Base-by-base conservation (phyloP, 2,113 vertebrate species). In the Ctenodactylus gundi region DNA sequence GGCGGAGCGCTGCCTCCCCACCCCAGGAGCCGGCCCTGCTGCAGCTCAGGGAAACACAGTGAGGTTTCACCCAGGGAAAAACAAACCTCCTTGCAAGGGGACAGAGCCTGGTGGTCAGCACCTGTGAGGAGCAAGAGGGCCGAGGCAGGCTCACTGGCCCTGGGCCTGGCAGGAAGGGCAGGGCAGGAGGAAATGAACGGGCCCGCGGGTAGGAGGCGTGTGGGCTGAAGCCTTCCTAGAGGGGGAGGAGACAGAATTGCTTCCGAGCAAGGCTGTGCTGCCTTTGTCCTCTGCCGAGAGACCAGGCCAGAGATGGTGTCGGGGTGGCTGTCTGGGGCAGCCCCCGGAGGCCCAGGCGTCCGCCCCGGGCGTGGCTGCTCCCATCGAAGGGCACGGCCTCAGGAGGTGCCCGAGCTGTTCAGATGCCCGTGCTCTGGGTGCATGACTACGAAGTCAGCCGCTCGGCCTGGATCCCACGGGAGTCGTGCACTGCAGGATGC, bases 221-320 rank as follows among this genome's bases (percentile, higher is more conserved):
- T 14, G 20, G 20, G 67, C 67, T 1, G 36, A 23, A 39, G 36
- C 4, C n/a, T n/a, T n/a, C n/a, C n/a, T n/a, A n/a, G 29, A 2
- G 0, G 41, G 76, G 92, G 93, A 93, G 96, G 67, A 29, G 0
- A n/a, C n/a, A n/a, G n/a, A n/a, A n/a, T n/a, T 95, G 94, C 90
- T 97, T 96, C 95, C 90, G 91, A 93, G 96, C 91, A 89, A 97
- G 93, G 14, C 21, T 36, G 17, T 2, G 41, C 65, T 90, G 95
- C 88, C 17, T 88, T 97, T 23, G n/a, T 96, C 97, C 97, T 97
- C 93, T 94, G 88, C 96, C 72, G 94, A 96, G 62, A 83, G 72
- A 95, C 95, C 85, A 95, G 96, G 91, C 97, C 95, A 73, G 44
- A 67, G 88, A 94, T 23, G 21, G 25, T 75, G 29, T 9, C 1